Base-by-base conservation (phyloP, 1,140 invertebrate species). In the Gonioctena quinquepunctata region DNA sequence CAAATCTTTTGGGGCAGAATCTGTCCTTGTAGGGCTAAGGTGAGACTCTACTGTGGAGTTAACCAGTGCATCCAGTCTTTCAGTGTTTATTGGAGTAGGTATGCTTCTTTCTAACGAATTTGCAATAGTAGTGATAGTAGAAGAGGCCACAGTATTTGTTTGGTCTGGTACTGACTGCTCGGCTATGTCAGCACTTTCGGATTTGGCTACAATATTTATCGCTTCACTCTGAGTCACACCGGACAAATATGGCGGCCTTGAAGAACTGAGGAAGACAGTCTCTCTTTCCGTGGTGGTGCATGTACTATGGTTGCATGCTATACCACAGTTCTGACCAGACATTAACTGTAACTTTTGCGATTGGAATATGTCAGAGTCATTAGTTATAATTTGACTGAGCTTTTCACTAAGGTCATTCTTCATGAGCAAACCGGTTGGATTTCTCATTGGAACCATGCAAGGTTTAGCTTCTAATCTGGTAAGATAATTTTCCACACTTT, bases 41-140 rank as follows among this genome's bases (percentile, higher is more conserved):
- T 87, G 88, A 71, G 86, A 85, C 25, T 89, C 90, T 7, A 87
- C 87, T 0, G 87, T 85, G 2, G 88, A 88, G 79, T 90, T 91
- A 1, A 91, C 89, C 6, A 91, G 81, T 25, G 86, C 87, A 72
- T 91, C 89, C 6, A 91, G 80, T 74, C 89, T 89, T 18, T 85
- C 85, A 0, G 77, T 69, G 49, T 76, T 79, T 11, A 80, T 76
- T 2, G 86, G 84, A 61, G 85, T 85, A 13, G 78, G 71, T n/a
- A 88, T 85, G 48, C 81, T 81, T 66, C 80, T 81, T 80, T 87
- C 80, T 81, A 87, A 81, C n/a, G 84, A 42, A 18, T 61, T 75
- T 5, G 72, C 67, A 11, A 75, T 69, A 8, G 79, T 85, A 66
- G 85, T 84, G 16, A 66, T 52, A 56, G 84, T 82, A 7, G 86